Evolutionary conservation across 2,113 vertebrate species (phyloP).

Genomic region (Henicopernis longicauda): DNA sequence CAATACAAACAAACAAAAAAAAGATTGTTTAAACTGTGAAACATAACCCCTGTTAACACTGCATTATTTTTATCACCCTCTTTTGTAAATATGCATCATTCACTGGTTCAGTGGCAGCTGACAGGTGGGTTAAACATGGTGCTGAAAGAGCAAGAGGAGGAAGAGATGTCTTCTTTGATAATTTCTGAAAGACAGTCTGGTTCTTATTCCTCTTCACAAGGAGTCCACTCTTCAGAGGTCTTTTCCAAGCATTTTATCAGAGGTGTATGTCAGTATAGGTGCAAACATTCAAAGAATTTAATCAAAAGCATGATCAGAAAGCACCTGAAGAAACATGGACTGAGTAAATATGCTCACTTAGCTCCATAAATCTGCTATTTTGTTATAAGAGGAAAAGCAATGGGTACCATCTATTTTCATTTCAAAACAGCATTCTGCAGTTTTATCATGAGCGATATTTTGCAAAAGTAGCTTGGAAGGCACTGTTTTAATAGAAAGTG

Average conservation of each 20-base stretch:
- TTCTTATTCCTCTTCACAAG: background rate
- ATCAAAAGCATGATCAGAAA: background rate
- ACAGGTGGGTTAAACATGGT: background rate
- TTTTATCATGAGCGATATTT: background rate
- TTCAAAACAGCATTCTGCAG: background rate
- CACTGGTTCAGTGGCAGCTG: background rate
- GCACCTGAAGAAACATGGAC: background rate
- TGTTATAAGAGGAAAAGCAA: background rate
- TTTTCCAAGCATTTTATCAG: background rate
- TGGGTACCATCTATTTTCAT: background rate
- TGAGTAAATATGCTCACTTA: background rate
- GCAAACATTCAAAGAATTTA: background rate
- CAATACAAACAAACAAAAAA: background rate
- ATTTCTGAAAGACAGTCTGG: background rate
- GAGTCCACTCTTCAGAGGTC: background rate
- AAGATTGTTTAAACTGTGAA: background rate
- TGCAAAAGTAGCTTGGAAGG: background rate
- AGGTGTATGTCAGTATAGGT: background rate
- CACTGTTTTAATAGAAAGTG: background rate
- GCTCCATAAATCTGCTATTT: background rate
- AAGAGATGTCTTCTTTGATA: background rate
- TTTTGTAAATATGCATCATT: background rate
- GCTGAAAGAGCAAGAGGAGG: background rate
- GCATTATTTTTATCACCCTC: background rate
- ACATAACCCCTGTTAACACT: background rate